Conservation (phyloP, 2,888 invertebrate species). For the Hofmannophila pseudospretella region DNA sequence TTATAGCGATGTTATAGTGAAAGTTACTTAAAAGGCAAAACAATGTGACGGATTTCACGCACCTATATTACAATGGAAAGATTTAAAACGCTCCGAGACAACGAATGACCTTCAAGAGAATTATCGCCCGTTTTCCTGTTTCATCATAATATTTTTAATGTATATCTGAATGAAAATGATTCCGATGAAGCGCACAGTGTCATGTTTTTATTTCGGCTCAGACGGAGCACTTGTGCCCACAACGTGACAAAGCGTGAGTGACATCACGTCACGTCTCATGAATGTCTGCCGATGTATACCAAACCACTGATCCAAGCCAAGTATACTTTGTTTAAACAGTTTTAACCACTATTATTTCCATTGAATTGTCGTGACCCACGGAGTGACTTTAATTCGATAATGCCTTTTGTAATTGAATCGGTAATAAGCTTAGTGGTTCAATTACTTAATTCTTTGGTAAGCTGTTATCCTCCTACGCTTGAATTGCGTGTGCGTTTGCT, state of each 20-base stretch:
- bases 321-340: slow-evolving; percentile 22
- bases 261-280: slow-evolving; percentile 49
- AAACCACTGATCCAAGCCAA: slow-evolving; percentile 21
- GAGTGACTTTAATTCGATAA: slow-evolving; percentile 29
- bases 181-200: slow-evolving; percentile 42
- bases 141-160: slow-evolving; percentile 16
- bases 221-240: slow-evolving; percentile 48
- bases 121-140: slow-evolving; percentile 7
- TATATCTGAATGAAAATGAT: slow-evolving; percentile 25
- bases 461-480: slow-evolving; percentile 33
- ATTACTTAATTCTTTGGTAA: slow-evolving; percentile 48
- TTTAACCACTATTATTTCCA: slow-evolving; percentile 16
- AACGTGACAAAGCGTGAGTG: slow-evolving; percentile 55
- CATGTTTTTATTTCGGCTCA: slow-evolving; percentile 54
- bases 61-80: not conserved
- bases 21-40: not conserved
- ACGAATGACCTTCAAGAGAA: slow-evolving; percentile 4
- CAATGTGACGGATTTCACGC: not conserved
- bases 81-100: not conserved
- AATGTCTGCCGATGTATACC: slow-evolving; percentile 39
- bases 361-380: slow-evolving; percentile 10
- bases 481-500: too few species aligned
- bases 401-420: slow-evolving; percentile 37
- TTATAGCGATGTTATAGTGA: not conserved
- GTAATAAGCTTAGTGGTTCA: slow-evolving; percentile 48